Evolutionary conservation across 2,113 vertebrate genomes (phyloP), one percentile per base, ranked within the genome.

Genomic region (Zosterops hypoxanthus): DNA sequence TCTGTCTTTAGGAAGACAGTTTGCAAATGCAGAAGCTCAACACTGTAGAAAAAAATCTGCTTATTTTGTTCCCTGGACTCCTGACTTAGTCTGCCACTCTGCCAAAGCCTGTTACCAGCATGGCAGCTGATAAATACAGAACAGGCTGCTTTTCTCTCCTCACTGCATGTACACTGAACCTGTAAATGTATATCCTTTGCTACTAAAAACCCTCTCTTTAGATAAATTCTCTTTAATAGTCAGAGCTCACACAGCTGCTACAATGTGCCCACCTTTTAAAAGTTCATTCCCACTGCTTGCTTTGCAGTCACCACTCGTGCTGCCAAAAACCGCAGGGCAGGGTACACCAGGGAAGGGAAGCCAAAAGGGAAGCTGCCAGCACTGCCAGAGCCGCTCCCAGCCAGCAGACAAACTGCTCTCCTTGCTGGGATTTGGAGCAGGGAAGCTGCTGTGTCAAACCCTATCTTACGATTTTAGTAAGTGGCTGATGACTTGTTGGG

Each of bases 91-190:
- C 77, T 88, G 52, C 89, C 52, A 15, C 46, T 87, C 85, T 86
- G 88, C 83, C 86, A 90, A 82, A 90, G 41, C 36, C 22, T 36
- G 61, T 92, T 91, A 95, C 34, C 60, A 59, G 36, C 1, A 2
- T 26, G 53, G 92, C 75, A 78, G 55, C 59, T 83, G 82, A 91
- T 73, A 86, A 94, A 90, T 49, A 95, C 90, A 83, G 66, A 57
- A 47, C 75, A 83, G 73, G 28, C 33, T 89, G 64, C 70, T 53
- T 41, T 82, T 92, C 41, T 39, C 36, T 60, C 59, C 3, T 21
- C 71, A 28, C 49, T 66, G 25, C 14, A 82, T 29, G 14, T 70
- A 56, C 28, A 46, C 42, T 89, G 46, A 80, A 86, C 44, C 60
- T 88, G n/a, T 41, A 81, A 83, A 93, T 78, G 14, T 24, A 72